Evolutionary conservation across 2,888 invertebrate species (phyloP).

Genomic region (Ephialtes manifestator): DNA sequence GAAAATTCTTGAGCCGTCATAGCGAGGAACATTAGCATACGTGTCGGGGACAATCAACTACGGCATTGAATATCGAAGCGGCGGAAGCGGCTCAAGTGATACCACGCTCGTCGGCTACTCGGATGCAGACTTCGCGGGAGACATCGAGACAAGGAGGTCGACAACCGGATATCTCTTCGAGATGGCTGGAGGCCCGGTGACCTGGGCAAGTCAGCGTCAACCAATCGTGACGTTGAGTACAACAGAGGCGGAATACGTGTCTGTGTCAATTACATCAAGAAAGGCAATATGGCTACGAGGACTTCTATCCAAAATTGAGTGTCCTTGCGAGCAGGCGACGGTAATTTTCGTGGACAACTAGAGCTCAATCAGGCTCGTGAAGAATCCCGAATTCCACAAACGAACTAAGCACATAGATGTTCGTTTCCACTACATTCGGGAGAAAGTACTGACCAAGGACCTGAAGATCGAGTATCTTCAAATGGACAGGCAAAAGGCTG

Average conservation of each 20-base stretch:
- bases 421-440: no score
- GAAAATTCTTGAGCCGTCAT: no score
- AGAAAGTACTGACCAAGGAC: no score
- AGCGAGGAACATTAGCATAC: no score
- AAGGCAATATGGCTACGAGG: background rate
- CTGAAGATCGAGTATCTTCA: no score
- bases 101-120: background rate
- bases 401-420: no score
- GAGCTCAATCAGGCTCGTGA: background rate
- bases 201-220: background rate
- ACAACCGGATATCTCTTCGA: background rate
- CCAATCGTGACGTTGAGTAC: background rate
- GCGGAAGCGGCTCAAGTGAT: background rate
- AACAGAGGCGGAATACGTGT: background rate
- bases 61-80: no score
- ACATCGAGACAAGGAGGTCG: background rate
- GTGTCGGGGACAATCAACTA: no score
- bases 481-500: no score
- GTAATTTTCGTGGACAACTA: background rate
- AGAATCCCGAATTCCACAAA: no score
- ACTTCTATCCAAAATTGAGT: background rate
- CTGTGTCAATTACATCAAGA: background rate
- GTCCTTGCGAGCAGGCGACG: background rate
- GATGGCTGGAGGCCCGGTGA: background rate
- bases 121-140: background rate